These are phyloP conservation scores for Condylostylus longicornis DNA, from an alignment of 1,140 invertebrate genomes.

Conservation along the genomic window DNA sequence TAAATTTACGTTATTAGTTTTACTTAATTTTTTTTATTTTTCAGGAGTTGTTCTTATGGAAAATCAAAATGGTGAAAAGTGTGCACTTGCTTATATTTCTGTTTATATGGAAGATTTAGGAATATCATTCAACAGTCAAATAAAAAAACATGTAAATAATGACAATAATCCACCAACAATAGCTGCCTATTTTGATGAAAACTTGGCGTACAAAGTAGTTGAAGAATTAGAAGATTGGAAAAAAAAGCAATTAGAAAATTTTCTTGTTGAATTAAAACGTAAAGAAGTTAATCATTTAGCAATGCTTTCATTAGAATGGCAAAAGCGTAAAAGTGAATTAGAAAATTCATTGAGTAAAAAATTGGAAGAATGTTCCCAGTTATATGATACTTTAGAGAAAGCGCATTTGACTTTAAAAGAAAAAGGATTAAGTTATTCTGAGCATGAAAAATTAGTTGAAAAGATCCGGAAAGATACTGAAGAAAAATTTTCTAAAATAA, in stretches of 20 bases:
- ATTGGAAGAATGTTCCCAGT: background rate
- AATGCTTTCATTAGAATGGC: background rate
- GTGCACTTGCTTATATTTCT: conserved; percentile 3
- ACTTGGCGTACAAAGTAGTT: conserved; percentile 2
- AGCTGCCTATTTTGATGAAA: conserved; percentile 2
- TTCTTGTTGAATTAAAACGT: conserved; percentile 3
- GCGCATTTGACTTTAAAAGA: conserved; percentile 1
- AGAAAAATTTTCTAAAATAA: background rate
- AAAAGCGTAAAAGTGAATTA: background rate
- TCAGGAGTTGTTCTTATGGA: background rate
- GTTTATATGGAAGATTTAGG: conserved; percentile 2
- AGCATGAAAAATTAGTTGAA: background rate
- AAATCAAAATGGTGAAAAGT: background rate
- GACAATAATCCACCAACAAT: background rate
- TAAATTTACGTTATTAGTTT: too few species aligned
- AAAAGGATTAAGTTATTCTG: background rate
- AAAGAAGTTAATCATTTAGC: conserved; percentile 1
- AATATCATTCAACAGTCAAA: conserved; percentile 1
- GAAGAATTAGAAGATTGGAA: conserved; percentile 6
- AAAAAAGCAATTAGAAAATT: conserved; percentile 1
- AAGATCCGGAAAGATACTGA: conserved; percentile 1
- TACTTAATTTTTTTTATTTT: too few species aligned
- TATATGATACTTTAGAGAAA: conserved; percentile 1
- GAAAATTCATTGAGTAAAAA: background rate
- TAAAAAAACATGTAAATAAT: background rate